A percentile compares a stretch with the other conserved stretches of the same genome.
These are phyloP conservation scores for Drosophila quadrilineata DNA, from an alignment of 1,140 invertebrate genomes.

Conservation along the genomic window DNA sequence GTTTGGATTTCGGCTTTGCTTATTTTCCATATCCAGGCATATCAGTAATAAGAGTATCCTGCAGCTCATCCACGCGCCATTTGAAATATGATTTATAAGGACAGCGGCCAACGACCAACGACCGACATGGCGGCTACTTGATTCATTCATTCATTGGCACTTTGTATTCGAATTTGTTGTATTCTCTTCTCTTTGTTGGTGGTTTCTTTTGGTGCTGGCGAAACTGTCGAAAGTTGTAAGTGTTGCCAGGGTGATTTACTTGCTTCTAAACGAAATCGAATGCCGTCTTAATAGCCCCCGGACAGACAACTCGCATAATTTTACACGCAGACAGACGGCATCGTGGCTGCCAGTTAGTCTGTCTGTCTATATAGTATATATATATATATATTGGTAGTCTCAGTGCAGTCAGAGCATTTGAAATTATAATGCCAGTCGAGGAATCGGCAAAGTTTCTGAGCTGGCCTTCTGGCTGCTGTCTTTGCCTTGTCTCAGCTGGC, in stretches of 20 bases:
- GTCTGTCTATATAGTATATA: background rate
- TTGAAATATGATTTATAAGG: constrained; percentile 74
- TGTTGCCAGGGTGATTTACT: constrained; percentile 70
- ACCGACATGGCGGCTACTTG: too few species aligned
- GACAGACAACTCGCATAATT: constrained; percentile 74
- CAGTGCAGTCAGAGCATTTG: constrained; percentile 53
- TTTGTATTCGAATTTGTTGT: background rate
- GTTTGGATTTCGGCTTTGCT: constrained; percentile 37
- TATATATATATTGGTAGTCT: background rate
- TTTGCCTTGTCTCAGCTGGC: constrained; percentile 30
- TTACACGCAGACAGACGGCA: constrained; percentile 61
- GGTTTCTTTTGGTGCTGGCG: constrained; percentile 20
- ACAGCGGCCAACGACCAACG: constrained; percentile 44
- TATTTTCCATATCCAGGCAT: constrained; percentile 48
- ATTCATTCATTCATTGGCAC: background rate
- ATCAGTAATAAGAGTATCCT: constrained; percentile 37
- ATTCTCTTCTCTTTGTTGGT: background rate
- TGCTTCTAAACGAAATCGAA: constrained; percentile 72
- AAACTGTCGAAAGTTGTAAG: constrained; percentile 78
- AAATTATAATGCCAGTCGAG: constrained; percentile 69
- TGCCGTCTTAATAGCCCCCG: constrained; percentile 66
- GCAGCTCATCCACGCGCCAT: constrained; percentile 35
- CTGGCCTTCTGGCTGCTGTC: constrained; percentile 46
- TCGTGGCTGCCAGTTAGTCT: background rate
- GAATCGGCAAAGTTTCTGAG: constrained; percentile 60